Percentiles rank a stretch among this genome's conserved stretches.
phyloP scores from a whole-genome alignment of 2,888 invertebrate species.

The Noctua janthe region DNA sequence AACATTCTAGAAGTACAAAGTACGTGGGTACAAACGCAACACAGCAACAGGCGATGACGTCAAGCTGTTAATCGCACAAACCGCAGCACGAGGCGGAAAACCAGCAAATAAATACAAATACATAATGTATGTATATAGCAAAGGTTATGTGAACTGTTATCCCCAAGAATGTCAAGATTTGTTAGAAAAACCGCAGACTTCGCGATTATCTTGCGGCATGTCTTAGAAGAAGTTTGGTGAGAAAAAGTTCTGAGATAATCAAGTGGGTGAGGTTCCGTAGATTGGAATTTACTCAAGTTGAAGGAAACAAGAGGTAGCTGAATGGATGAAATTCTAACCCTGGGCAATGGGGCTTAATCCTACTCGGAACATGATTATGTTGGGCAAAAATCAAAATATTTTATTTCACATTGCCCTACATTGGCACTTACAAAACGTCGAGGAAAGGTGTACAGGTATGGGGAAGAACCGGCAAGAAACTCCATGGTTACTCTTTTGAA shows the following conservation, averaged over 20 bases:
- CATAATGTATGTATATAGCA: slow-evolving; percentile 25
- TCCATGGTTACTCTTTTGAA: neutral
- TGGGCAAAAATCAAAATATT: neutral
- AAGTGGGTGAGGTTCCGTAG: slow-evolving; percentile 1
- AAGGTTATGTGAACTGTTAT: slow-evolving; percentile 36
- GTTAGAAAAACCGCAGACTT: slow-evolving; percentile 57
- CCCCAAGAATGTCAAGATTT: slow-evolving; percentile 25
- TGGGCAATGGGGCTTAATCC: neutral
- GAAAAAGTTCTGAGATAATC: slow-evolving; percentile 2
- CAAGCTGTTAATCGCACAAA: slow-evolving; percentile 45
- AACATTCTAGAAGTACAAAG: slow-evolving; percentile 43
- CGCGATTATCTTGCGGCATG: slow-evolving; percentile 21
- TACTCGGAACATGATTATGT: neutral
- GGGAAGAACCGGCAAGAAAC: neutral
- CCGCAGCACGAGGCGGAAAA: slow-evolving; percentile 61
- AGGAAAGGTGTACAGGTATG: neutral
- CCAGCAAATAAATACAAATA: slow-evolving; percentile 40
- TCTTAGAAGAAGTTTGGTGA: slow-evolving; percentile 35
- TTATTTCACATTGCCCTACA: neutral
- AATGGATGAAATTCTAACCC: neutral
- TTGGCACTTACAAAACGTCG: neutral
- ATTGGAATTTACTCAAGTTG: too few relatives aligned
- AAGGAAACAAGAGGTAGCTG: too few relatives aligned
- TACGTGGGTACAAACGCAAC: slow-evolving; percentile 2
- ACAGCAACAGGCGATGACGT: slow-evolving; percentile 43